Percentiles rank a stretch among this genome's conserved stretches.
Evolutionary conservation across 1,140 invertebrate genomes (phyloP).

Genomic region (Oryzaephilus surinamensis): DNA sequence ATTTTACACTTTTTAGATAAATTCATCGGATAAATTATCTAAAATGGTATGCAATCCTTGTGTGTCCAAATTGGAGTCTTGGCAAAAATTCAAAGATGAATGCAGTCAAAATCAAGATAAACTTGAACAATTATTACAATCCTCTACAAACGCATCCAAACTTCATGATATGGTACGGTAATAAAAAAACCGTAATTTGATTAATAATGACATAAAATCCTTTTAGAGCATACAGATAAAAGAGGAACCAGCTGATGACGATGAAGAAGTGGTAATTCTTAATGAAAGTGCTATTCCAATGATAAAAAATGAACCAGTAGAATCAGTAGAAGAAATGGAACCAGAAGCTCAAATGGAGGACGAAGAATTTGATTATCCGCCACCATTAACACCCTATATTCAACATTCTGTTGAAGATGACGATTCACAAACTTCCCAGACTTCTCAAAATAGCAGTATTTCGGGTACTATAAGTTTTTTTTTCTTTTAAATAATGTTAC

Average conservation of each 20-base stretch:
- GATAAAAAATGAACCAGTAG: conserved; percentile 12
- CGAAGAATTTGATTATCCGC: too few relatives aligned
- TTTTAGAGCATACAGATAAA: conserved; percentile 22
- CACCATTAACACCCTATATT: conserved; percentile 4
- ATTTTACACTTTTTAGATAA: conserved; percentile 35
- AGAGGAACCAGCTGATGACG: conserved; percentile 20
- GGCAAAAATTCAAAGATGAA: conserved; percentile 42
- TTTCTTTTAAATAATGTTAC: neutral
- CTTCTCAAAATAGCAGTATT: neutral
- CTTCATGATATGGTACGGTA: conserved; percentile 17
- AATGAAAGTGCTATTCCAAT: conserved; percentile 6
- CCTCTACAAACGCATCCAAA: conserved; percentile 14
- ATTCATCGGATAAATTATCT: conserved; percentile 42
- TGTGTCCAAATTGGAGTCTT: conserved; percentile 43
- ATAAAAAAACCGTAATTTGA: neutral
- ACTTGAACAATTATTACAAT: conserved; percentile 39
- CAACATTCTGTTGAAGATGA: neutral
- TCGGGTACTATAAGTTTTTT: neutral
- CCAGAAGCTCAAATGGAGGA: too few relatives aligned
- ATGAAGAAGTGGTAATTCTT: conserved; percentile 9
- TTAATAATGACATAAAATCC: conserved; percentile 2
- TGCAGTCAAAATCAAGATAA: conserved; percentile 46
- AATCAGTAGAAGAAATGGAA: conserved; percentile 5
- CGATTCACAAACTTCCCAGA: neutral
- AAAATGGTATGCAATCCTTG: conserved; percentile 46